phyloP scores from a whole-genome alignment of 2,113 vertebrate genomes.

The Cryptomyrus ogoouensis region DNA sequence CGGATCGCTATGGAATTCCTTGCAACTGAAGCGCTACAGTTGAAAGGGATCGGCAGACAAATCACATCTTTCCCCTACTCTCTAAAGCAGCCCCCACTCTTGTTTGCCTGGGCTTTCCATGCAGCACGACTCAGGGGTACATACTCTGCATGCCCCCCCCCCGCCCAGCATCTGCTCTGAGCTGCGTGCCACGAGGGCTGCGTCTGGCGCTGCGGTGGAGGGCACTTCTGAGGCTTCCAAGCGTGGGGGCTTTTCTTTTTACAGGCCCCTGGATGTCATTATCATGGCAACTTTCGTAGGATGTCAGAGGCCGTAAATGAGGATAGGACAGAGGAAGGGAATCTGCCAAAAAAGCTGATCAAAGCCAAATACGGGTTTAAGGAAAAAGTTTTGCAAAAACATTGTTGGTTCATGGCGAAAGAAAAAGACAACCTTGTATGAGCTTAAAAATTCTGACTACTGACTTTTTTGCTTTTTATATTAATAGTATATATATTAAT shows the following conservation, averaged over 20 bases:
- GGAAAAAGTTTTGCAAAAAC: neutral
- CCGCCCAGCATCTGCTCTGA: neutral
- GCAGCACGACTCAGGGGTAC: neutral
- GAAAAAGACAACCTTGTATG: neutral
- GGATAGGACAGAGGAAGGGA: neutral
- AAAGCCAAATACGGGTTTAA: neutral
- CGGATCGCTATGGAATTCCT: neutral
- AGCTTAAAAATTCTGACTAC: neutral
- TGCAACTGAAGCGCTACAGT: neutral
- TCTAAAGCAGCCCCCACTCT: neutral
- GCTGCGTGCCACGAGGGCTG: neutral
- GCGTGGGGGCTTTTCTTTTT: neutral
- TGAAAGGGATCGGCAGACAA: neutral
- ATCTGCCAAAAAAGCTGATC: neutral
- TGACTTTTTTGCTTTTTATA: neutral
- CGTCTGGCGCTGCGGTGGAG: neutral
- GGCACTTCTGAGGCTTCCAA: neutral
- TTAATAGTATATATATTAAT: neutral
- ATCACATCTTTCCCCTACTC: neutral
- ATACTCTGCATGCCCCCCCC: neutral
- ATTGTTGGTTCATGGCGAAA: neutral
- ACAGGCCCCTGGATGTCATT: slow-evolving; percentile 15
- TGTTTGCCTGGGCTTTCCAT: neutral
- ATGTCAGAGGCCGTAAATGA: neutral
- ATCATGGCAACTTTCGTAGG: neutral